Percentiles rank a stretch among this genome's conserved stretches.
phyloP scores from a whole-genome alignment of 2,888 invertebrate species.

The Iphiclides podalirius region DNA sequence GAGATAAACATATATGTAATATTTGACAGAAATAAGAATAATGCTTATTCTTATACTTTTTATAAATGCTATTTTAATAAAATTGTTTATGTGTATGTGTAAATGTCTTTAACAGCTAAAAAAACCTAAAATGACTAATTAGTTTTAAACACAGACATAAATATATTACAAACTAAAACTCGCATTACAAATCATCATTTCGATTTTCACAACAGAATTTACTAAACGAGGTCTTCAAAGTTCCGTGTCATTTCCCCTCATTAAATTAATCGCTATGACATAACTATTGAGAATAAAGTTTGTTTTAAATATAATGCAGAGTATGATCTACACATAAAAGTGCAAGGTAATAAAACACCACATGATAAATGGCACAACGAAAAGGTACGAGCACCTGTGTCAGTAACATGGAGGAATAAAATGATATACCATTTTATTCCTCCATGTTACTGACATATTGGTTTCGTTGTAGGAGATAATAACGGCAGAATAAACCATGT shows the following conservation, averaged over 20 bases:
- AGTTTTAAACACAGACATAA: too few species aligned
- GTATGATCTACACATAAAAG: neutral
- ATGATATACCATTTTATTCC: neutral
- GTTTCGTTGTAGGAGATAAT: constrained; percentile 16
- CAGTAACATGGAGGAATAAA: constrained; percentile 1
- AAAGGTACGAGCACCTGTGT: neutral
- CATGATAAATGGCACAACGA: neutral
- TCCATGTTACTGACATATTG: constrained; percentile 9
- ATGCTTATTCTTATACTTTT: too few species aligned
- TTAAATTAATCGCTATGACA: constrained; percentile 11
- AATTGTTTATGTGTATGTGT: too few species aligned
- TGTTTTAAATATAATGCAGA: constrained; percentile 3
- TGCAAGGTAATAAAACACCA: constrained; percentile 7
- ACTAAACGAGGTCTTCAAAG: constrained; percentile 8
- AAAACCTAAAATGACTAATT: too few species aligned
- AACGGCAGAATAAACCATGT: constrained; percentile 5
- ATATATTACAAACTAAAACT: too few species aligned
- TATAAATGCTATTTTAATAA: too few species aligned
- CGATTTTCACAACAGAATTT: neutral
- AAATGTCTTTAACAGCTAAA: too few species aligned
- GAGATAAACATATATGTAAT: too few species aligned
- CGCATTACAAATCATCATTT: too few species aligned
- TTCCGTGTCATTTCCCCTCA: constrained; percentile 6
- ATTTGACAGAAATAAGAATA: too few species aligned
- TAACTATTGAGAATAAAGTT: constrained; percentile 7